A percentile compares a stretch with the other conserved stretches of the same genome.
Evolutionary conservation across 2,797 vertebrate genomes (phyloP).

Genomic region (Channallabes apus): DNA sequence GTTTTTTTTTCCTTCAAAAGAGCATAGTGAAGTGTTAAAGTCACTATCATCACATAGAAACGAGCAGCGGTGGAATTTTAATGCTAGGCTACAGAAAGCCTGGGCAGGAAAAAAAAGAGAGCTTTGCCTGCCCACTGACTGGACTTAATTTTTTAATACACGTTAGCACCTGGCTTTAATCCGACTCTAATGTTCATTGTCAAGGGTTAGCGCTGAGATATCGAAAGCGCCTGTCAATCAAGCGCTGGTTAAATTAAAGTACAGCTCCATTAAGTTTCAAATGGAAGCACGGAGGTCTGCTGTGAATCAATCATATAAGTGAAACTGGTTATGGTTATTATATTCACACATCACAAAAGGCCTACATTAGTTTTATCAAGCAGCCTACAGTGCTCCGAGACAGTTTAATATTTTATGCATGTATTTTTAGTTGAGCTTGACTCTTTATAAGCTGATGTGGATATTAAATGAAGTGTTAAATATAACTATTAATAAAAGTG

Average conservation of each 20-base stretch:
- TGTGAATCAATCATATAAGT: constrained; percentile 78
- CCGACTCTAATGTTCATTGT: constrained; percentile 80
- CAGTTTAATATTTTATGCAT: constrained; percentile 22
- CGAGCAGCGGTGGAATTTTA: constrained; percentile 64
- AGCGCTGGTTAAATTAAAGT: constrained; percentile 80
- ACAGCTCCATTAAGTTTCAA: constrained; percentile 78
- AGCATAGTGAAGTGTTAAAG: constrained; percentile 67
- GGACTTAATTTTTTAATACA: constrained; percentile 83
- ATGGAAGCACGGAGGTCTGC: constrained; percentile 73
- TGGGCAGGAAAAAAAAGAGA: constrained; percentile 36
- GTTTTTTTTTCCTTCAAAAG: constrained; percentile 62
- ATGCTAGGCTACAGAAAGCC: constrained; percentile 62
- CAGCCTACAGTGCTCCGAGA: not conserved
- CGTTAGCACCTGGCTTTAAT: constrained; percentile 81
- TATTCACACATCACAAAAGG: constrained; percentile 47
- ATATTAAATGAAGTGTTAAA: constrained; percentile 14
- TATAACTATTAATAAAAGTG: constrained; percentile 13
- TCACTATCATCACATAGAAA: constrained; percentile 67
- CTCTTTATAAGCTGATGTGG: constrained; percentile 6
- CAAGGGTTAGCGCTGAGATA: constrained; percentile 81
- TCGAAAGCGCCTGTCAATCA: constrained; percentile 82
- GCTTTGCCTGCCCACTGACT: constrained; percentile 73
- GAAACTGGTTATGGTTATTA: constrained; percentile 76
- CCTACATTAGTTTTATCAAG: constrained; percentile 15
- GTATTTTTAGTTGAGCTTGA: not conserved